phyloP scores from a whole-genome alignment of 1,140 invertebrate genomes.

The Hetaerina americana region DNA sequence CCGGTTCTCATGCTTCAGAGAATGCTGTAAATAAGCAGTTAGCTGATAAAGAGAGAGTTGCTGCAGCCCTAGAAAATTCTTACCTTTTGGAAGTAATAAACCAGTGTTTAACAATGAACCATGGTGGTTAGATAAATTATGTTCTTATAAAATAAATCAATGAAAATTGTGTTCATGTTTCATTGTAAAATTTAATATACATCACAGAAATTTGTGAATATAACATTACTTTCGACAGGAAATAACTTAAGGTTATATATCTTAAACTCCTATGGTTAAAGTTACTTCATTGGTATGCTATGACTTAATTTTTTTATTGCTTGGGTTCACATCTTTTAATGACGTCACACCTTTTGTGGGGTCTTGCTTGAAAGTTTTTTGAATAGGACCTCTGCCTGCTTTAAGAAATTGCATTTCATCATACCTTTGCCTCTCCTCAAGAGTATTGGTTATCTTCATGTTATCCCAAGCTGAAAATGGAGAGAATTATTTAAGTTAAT shows the following conservation, averaged over 20 bases:
- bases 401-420: constrained; percentile 67
- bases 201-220: too few relatives aligned
- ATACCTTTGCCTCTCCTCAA: constrained; percentile 58
- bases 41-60: constrained; percentile 94
- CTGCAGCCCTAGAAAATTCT: constrained; percentile 89
- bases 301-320: too few relatives aligned
- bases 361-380: constrained; percentile 77
- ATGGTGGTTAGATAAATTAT: not conserved
- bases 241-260: too few relatives aligned
- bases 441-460: constrained; percentile 60
- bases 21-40: constrained; percentile 92
- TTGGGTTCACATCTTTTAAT: too few relatives aligned
- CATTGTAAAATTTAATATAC: too few relatives aligned
- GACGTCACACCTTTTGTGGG: constrained; percentile 55
- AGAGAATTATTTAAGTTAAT: constrained; percentile 18
- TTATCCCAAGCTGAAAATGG: constrained; percentile 59
- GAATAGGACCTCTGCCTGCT: constrained; percentile 69
- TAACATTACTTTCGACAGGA: too few relatives aligned
- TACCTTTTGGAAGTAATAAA: constrained; percentile 89
- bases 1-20: constrained; percentile 86
- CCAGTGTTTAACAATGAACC: constrained; percentile 50
- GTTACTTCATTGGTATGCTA: too few relatives aligned
- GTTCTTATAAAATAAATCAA: too few relatives aligned
- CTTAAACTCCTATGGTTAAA: too few relatives aligned
- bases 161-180: too few relatives aligned